phyloP scores from a whole-genome alignment of 2,113 vertebrate genomes.

The Lepus americanus region DNA sequence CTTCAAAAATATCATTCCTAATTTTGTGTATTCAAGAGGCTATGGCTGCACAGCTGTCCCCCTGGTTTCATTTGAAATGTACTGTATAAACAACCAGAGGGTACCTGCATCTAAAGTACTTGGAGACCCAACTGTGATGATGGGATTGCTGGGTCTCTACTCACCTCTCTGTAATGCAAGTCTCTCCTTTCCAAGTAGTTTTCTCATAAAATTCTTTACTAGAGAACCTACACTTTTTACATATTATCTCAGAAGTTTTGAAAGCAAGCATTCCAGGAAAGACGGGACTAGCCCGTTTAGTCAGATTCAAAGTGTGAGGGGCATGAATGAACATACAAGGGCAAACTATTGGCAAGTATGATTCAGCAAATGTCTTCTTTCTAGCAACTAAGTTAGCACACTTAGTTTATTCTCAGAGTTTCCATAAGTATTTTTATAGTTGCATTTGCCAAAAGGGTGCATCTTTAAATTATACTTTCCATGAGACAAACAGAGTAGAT shows the following conservation, averaged over 20 bases:
- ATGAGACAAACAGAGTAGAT: not conserved
- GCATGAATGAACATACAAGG: not conserved
- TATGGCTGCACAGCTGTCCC: not conserved
- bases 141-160: not conserved
- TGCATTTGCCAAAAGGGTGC: not conserved
- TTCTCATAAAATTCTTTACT: not conserved
- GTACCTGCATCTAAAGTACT: not conserved
- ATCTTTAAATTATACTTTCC: not conserved
- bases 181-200: not conserved
- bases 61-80: not conserved
- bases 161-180: not conserved
- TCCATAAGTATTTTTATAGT: not conserved
- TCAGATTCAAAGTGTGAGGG: not conserved
- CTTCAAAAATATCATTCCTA: not conserved
- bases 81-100: not conserved
- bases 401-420: slow-evolving; percentile 2
- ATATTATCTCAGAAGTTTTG: not conserved
- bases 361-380: not conserved
- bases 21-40: not conserved
- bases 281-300: not conserved
- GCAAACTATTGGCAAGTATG: not conserved
- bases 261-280: not conserved
- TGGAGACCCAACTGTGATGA: not conserved
- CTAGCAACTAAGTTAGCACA: not conserved
- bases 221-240: not conserved